Base-by-base conservation (phyloP, 2,797 vertebrate species). In the Anguilla anguilla region DNA sequence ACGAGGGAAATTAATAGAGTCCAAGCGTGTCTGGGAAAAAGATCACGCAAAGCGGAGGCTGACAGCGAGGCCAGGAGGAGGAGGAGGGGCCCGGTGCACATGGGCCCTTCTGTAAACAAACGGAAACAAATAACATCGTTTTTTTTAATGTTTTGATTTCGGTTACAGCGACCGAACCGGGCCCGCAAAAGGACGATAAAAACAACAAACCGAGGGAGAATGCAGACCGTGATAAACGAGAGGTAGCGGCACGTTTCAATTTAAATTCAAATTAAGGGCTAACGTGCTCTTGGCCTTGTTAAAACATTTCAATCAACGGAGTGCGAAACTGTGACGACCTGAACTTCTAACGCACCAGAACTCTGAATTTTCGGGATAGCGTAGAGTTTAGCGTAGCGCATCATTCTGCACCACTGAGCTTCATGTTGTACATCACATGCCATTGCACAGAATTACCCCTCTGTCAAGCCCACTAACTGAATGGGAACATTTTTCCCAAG, bases 1-100 rank as follows among this genome's bases (percentile, higher is more conserved):
- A 94, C 95, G 91, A 84, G 87, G 89, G 92, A 91, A 94, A 95
- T 95, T 96, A 96, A 96, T 95, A 95, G 95, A 95, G 94, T 94
- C 95, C 91, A 92, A 89, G 81, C 64, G 89, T 74, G 74, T 83
- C 88, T 87, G 93, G 92, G 89, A 88, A 82, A 57, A 77, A 89
- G 88, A 87, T 90, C 90, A 83, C 17, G 87, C 86, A 39, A 77
- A 25, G 55, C 51, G 25, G 39, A 61, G 35, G 86, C 51, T 4
- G 31, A 15, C 61, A 79, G 53, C 43, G 55, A 15, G 67, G n/a
- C 59, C n/a, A 2, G 17, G 19, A 49, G 28, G 82, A n/a, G 84
- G 85, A 82, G 89, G 11, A 86, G 39, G 84, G 61, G 1, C 84
- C 64, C 59, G 61, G 85, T 95, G 35, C 31, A 17, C 11, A 28